These are phyloP conservation scores for Schmidtea mediterranea DNA, from an alignment of 1,140 invertebrate genomes.

Conservation along the genomic window DNA sequence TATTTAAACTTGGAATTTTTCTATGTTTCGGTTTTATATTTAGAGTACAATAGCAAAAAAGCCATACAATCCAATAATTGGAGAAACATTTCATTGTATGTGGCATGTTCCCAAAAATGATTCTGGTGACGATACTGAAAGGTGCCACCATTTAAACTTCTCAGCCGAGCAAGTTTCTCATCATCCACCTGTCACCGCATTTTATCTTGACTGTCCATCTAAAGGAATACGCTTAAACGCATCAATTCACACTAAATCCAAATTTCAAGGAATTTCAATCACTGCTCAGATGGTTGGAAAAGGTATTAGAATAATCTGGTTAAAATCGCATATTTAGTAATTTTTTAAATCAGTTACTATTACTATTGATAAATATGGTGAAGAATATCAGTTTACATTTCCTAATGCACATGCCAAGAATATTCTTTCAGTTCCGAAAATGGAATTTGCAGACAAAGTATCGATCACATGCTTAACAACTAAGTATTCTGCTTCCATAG, in stretches of 20 bases:
- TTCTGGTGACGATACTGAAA: no score
- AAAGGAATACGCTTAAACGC: slow-evolving; percentile 47
- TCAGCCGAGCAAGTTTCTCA: slow-evolving; percentile 94
- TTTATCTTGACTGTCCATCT: slow-evolving; percentile 85
- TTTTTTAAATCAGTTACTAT: slow-evolving; percentile 30
- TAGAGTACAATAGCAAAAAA: slow-evolving; percentile 28
- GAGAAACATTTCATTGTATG: slow-evolving; percentile 30
- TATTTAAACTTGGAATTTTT: no score
- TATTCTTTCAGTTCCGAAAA: slow-evolving; percentile 79
- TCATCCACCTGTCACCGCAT: slow-evolving; percentile 66
- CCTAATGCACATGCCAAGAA: slow-evolving; percentile 82
- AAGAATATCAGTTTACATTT: slow-evolving; percentile 72
- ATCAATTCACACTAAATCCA: slow-evolving; percentile 48
- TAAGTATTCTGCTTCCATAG: slow-evolving; percentile 55
- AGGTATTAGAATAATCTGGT: no score
- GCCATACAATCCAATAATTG: slow-evolving; percentile 34
- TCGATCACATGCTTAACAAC: slow-evolving; percentile 61
- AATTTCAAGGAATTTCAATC: slow-evolving; percentile 77
- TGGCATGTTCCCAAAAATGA: slow-evolving; percentile 17
- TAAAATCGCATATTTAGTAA: no score
- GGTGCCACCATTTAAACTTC: slow-evolving; percentile 31
- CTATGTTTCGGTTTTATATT: no score
- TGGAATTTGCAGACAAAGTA: slow-evolving; percentile 67
- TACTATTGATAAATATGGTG: slow-evolving; percentile 47
- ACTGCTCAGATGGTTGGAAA: slow-evolving; percentile 33